Conservation (phyloP, 2,888 invertebrate species). For the Metopia argyrocephala region DNA sequence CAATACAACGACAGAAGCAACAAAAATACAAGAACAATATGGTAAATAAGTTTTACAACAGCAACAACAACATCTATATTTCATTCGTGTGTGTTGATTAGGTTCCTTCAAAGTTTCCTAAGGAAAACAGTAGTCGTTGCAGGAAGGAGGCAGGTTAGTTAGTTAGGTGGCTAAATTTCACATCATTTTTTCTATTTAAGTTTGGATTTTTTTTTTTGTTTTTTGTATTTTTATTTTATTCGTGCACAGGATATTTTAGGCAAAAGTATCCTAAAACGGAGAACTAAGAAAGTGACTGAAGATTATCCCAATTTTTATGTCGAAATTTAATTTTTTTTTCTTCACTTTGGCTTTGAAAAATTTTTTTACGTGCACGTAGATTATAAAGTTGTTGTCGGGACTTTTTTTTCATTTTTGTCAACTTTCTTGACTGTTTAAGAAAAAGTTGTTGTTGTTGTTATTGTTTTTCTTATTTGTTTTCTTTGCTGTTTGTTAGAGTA, state of each 20-base stretch:
- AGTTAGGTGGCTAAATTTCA: constrained; percentile 28
- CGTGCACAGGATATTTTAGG: constrained; percentile 26
- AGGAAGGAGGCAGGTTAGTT: constrained; percentile 21
- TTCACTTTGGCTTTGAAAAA: constrained; percentile 20
- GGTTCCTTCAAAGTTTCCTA: constrained; percentile 50
- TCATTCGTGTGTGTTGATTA: constrained; percentile 64
- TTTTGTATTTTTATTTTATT: background rate
- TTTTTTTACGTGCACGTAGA: constrained; percentile 50
- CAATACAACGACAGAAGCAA: constrained; percentile 14
- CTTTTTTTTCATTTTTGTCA: constrained; percentile 27
- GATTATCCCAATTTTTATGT: constrained; percentile 45
- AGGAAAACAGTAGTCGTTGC: too few relatives aligned
- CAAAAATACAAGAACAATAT: constrained; percentile 8
- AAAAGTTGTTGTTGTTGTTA: constrained; percentile 3
- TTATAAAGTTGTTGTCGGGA: constrained; percentile 52
- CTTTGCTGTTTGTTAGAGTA: background rate
- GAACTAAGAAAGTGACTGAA: constrained; percentile 9
- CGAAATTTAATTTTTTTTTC: background rate
- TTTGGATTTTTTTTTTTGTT: background rate
- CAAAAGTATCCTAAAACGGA: constrained; percentile 34
- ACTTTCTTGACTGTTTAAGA: constrained; percentile 41
- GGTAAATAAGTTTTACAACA: constrained; percentile 49
- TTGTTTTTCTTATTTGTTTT: constrained; percentile 9
- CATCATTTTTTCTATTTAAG: background rate
- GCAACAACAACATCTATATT: too few relatives aligned